These are phyloP conservation scores for Diplodus puntazzo DNA, from an alignment of 2,797 vertebrate species.

Conservation along the genomic window DNA sequence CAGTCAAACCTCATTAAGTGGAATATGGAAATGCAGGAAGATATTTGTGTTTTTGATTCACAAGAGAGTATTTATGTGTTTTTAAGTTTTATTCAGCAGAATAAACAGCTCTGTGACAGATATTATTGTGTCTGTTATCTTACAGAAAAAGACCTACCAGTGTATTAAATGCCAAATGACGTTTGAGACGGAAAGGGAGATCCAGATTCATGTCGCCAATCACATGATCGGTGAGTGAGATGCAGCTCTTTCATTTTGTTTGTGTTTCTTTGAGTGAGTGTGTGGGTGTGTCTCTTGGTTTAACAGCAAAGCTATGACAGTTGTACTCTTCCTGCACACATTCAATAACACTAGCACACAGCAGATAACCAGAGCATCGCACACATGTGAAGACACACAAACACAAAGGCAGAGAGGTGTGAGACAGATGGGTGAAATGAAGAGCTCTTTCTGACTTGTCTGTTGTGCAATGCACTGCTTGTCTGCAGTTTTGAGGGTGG, in stretches of 20 bases:
- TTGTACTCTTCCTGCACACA: not conserved
- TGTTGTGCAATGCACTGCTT: slow-evolving; percentile 73
- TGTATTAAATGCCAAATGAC: slow-evolving; percentile 99
- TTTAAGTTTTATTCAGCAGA: not conserved
- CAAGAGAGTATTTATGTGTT: not conserved
- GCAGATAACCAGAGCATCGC: not conserved
- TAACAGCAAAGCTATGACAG: not conserved
- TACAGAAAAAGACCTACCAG: slow-evolving; percentile 99
- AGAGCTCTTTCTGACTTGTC: slow-evolving; percentile 72
- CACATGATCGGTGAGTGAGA: slow-evolving; percentile 98
- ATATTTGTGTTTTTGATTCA: no score
- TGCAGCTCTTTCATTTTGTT: slow-evolving; percentile 16
- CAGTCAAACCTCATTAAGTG: not conserved
- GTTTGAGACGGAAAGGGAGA: slow-evolving; percentile 98
- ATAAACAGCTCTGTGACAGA: not conserved
- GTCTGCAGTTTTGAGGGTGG: slow-evolving; percentile 40
- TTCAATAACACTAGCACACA: not conserved
- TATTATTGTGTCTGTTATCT: slow-evolving; percentile 34
- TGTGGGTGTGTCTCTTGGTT: not conserved
- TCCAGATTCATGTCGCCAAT: slow-evolving; percentile 99
- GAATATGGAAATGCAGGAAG: no score
- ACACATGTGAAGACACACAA: slow-evolving; percentile 27
- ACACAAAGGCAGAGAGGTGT: not conserved
- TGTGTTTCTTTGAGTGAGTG: slow-evolving; percentile 11
- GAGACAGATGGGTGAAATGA: slow-evolving; percentile 74